Conservation (phyloP, 2,797 vertebrate species). For the Neosilurus hyrtlii region DNA sequence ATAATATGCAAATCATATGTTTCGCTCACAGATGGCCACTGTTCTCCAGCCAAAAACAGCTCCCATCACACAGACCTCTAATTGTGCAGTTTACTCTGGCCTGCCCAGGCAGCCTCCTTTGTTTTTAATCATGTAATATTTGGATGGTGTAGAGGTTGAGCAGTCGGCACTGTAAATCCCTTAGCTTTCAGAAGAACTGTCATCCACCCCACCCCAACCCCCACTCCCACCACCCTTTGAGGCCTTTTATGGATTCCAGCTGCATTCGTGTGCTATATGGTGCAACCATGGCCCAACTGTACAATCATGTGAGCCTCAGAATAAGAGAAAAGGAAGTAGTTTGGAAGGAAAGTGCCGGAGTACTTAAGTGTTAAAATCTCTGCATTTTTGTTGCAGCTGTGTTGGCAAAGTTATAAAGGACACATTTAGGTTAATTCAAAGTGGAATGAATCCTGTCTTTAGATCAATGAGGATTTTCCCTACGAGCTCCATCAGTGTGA, state of each 20-base stretch:
- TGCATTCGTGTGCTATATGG: constrained; percentile 60
- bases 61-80: constrained; percentile 65
- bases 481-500: constrained; percentile 4
- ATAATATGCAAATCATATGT: constrained; percentile 69
- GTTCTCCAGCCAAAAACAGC: constrained; percentile 67
- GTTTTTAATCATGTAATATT: constrained; percentile 74
- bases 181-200: constrained; percentile 61
- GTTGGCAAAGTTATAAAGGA: constrained; percentile 4
- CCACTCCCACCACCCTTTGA: constrained; percentile 50
- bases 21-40: constrained; percentile 63
- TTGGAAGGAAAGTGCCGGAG: constrained; percentile 43
- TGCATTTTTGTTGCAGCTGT: not conserved
- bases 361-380: constrained; percentile 7
- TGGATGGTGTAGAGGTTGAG: constrained; percentile 64
- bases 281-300: constrained; percentile 48
- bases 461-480: not conserved
- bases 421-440: constrained; percentile 9
- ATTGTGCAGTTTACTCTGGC: constrained; percentile 67
- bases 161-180: constrained; percentile 64
- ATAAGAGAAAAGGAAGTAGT: constrained; percentile 23
- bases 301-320: constrained; percentile 17
- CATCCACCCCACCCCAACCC: not conserved
- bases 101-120: constrained; percentile 64
- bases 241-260: constrained; percentile 71
- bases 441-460: not conserved